Percentiles rank a stretch among this genome's conserved stretches.
Conservation (phyloP, 53 echinoderm and acorn worm genomes). For the Stichopus horrens region DNA sequence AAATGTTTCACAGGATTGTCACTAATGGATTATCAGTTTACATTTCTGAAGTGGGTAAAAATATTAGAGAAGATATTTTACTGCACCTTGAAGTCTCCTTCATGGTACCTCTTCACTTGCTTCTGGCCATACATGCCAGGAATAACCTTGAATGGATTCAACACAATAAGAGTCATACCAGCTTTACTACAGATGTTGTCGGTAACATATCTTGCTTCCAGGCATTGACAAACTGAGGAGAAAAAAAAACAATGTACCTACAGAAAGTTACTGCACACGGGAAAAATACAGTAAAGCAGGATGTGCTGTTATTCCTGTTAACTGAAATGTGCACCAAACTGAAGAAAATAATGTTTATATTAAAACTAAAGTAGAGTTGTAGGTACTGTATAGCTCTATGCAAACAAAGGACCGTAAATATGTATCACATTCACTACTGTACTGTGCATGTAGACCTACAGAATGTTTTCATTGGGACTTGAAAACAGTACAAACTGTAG, state of each 20-base stretch:
- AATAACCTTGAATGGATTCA: constrained; percentile 84
- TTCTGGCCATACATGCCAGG: constrained; percentile 66
- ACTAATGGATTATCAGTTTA: no score
- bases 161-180: constrained; percentile 74
- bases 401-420: no score
- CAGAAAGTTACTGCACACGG: background rate
- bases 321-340: background rate
- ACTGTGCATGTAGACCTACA: no score
- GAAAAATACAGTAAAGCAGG: no score
- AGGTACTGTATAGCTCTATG: no score
- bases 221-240: constrained; percentile 11
- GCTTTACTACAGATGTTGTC: constrained; percentile 71
- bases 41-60: no score
- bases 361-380: background rate
- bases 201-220: constrained; percentile 19
- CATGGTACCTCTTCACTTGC: constrained; percentile 57
- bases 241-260: background rate
- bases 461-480: no score
- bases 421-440: no score
- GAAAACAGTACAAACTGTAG: no score
- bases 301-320: no score
- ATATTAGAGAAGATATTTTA: no score
- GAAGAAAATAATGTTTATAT: background rate
- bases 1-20: no score
- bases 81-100: background rate